Evolutionary conservation across 1,140 invertebrate species (phyloP), one percentile per base, ranked within the genome.

Genomic region (Aphelenchoides avenae): DNA sequence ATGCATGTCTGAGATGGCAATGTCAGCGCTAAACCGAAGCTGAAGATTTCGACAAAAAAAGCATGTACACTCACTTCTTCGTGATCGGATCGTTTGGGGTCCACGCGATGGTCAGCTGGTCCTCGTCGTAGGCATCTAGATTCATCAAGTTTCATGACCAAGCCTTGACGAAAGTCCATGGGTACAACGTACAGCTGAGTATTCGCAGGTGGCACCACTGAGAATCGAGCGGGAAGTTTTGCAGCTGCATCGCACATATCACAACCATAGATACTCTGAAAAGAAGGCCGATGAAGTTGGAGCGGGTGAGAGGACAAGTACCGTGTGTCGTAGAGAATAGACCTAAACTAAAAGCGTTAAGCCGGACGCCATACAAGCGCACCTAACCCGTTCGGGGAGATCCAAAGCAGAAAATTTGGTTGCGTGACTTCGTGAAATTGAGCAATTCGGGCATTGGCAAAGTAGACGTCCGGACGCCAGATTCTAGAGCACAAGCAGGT

Each of bases 131-230:
- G 11, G 72, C 72, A 57, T 75, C 71, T 74, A n/a, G n/a, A n/a
- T n/a, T n/a, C n/a, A n/a, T n/a, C n/a, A n/a, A n/a, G n/a, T n/a
- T n/a, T n/a, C n/a, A n/a, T n/a, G 41, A 46, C 58, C 15, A 27
- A 33, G 26, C 18, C 11, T 33, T 47, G 26, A 34, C 7, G 40
- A 5, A 24, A 7, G 18, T 26, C 2, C 26, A 43, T 2, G n/a
- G 18, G 7, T 50, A 13, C 22, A 52, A 20, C 79, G 73, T 64
- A 84, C 83, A 84, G 50, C 81, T 82, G 0, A 84, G 81, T 30
- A 84, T 81, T 68, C 84, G 81, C 77, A 84, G 82, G 33, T 82
- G 82, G 68, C 83, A 84, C n/a, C 81, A 76, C 71, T 84, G 71
- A 79, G 26, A 84, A 66, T 66, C 61, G 3, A 64, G 40, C 6